Evolutionary conservation across 2,888 invertebrate species (phyloP), one percentile per base, ranked within the genome.

Genomic region (Acholoe squamosa): DNA sequence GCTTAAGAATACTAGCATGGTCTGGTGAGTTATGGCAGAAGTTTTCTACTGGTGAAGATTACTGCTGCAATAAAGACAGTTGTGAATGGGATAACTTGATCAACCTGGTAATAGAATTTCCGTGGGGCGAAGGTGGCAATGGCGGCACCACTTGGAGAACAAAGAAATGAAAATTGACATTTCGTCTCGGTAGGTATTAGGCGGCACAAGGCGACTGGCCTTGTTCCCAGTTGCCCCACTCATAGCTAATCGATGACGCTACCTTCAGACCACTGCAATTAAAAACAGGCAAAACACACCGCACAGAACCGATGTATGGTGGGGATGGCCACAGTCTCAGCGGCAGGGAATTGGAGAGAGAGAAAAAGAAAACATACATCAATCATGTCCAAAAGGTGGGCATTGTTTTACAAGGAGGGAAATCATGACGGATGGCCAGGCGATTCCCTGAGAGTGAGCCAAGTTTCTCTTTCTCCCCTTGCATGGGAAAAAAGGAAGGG

Each of bases 101-200:
- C 43, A 84, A 84, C 84, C 84, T 51, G 43, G n/a, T 22, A 0
- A 84, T 84, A 34, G 84, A 84, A 43, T 84, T 84, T 84, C 43
- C 84, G 33, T 34, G n/a, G 3, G 28, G 67, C 28, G 67, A 67
- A 67, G 84, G 34, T 34, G 51, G 84, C 28, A 25, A 43, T n/a
- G 84, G 34, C 43, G 84, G 34, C 84, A 84, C 84, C 84, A 84
- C 84, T 84, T 84, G 34, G 34, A 84, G 84, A 84, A 84, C 84
- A 84, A 84, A 84, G 84, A 84, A 84, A 84, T 84, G 84, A 84
- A 84, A 84, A 84, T 84, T 84, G 84, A 84, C 84, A 84, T 84
- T 84, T 84, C 51, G 84, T 84, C 84, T 84, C 33, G 7, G 33
- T 84, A 10, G 34, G 84, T 84, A 84, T 84, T 22, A 34, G 5